A percentile compares a stretch with the other conserved stretches of the same genome.
Conservation (phyloP, 2,113 vertebrate genomes). For the Ondatra zibethicus region DNA sequence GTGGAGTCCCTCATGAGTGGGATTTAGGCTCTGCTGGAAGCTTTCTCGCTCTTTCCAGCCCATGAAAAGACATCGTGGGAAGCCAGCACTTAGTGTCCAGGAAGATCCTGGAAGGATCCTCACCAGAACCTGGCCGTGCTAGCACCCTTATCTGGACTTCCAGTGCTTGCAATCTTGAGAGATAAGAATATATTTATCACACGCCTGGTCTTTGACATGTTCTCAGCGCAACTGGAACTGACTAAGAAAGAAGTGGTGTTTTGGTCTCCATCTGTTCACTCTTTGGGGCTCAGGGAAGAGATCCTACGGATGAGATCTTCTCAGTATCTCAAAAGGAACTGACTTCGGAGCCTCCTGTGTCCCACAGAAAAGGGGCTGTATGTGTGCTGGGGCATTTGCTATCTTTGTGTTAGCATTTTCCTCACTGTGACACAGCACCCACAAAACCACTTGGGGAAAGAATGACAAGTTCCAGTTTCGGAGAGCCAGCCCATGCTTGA, state of each 20-base stretch:
- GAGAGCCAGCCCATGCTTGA: background rate
- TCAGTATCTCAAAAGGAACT: slow-evolving; percentile 17
- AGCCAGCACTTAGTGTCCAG: background rate
- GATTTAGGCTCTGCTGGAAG: background rate
- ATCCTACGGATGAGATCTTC: background rate
- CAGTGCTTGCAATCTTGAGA: background rate
- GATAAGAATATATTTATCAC: background rate
- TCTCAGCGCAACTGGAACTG: background rate
- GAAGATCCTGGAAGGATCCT: background rate
- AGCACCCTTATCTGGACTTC: background rate
- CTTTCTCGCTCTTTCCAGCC: background rate
- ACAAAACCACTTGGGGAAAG: background rate
- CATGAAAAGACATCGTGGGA: background rate
- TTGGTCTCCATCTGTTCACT: background rate
- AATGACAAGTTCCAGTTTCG: background rate
- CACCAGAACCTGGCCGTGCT: background rate
- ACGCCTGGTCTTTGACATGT: background rate
- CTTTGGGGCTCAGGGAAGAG: background rate
- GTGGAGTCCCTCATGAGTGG: background rate
- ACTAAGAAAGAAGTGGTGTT: background rate
- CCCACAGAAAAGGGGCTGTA: background rate
- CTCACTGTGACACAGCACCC: background rate
- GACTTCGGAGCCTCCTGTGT: background rate
- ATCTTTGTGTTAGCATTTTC: background rate
- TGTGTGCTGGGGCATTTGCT: background rate